These are phyloP conservation scores for Chamaetylas fuelleborni DNA, from an alignment of 2,113 vertebrate genomes.

Conservation along the genomic window DNA sequence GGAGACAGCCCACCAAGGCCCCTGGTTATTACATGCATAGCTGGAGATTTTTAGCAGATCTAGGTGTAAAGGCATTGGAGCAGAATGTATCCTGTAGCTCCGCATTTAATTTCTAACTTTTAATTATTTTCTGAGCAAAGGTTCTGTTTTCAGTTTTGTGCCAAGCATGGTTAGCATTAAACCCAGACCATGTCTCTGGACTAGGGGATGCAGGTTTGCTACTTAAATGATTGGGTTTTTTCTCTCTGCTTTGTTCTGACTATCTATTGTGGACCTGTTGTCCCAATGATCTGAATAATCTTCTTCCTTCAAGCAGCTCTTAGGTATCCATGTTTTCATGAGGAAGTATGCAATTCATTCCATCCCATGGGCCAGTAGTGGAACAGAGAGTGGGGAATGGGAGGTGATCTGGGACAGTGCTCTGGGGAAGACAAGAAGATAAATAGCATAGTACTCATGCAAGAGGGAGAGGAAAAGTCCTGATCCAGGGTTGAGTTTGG, in stretches of 20 bases:
- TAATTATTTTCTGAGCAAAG: not conserved
- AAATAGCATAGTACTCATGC: not conserved
- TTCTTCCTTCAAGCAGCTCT: not conserved
- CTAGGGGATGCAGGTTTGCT: not conserved
- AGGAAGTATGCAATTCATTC: not conserved
- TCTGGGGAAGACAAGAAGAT: not conserved
- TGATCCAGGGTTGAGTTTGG: not conserved
- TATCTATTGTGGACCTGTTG: not conserved
- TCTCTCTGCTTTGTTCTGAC: not conserved
- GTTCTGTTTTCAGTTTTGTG: not conserved
- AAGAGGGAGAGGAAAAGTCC: not conserved
- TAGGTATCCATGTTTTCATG: not conserved
- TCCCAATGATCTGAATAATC: not conserved
- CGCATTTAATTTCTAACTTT: not conserved
- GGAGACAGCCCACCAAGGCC: not conserved
- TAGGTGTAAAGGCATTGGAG: not conserved
- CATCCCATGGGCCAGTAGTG: not conserved
- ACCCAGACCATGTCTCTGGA: not conserved
- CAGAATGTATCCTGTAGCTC: not conserved
- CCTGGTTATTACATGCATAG: not conserved
- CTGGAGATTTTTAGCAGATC: not conserved
- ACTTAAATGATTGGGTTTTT: not conserved
- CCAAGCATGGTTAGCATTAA: not conserved
- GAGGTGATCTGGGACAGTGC: not conserved
- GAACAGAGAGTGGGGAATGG: not conserved